A percentile compares a stretch with the other conserved stretches of the same genome.
These are phyloP conservation scores for Leptatherina wallacei DNA, from an alignment of 2,797 vertebrate genomes.

Conservation along the genomic window DNA sequence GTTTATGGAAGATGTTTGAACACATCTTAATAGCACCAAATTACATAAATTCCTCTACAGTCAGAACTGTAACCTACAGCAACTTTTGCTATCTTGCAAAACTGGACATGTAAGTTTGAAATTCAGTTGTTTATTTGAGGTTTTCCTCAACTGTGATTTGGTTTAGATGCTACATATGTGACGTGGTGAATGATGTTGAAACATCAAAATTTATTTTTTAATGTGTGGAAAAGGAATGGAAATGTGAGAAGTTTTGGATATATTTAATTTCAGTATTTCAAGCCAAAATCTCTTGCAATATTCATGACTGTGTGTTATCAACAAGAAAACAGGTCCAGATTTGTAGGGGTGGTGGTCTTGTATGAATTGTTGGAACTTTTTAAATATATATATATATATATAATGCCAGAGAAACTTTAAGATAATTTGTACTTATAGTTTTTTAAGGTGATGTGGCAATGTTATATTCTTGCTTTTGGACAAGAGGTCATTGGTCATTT, in stretches of 20 bases:
- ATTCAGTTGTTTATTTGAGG: neutral
- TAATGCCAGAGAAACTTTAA: neutral
- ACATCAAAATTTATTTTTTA: slow-evolving; percentile 3
- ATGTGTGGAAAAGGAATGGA: neutral
- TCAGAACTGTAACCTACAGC: neutral
- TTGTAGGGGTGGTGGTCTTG: no score
- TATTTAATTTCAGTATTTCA: neutral
- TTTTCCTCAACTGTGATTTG: neutral
- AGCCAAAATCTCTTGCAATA: neutral
- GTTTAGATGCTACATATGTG: no score
- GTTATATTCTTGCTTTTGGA: neutral
- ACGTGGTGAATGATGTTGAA: neutral
- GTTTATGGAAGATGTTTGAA: neutral
- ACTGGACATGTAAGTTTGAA: no score
- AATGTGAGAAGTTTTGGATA: neutral
- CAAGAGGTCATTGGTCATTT: neutral
- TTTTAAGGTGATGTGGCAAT: neutral
- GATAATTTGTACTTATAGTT: neutral
- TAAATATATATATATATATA: no score
- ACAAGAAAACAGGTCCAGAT: neutral
- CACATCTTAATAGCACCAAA: no score
- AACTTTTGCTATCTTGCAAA: no score
- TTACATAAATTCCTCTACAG: neutral
- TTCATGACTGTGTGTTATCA: neutral
- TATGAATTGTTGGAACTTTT: neutral